Percentiles rank a stretch among this genome's conserved stretches.
Evolutionary conservation across 2,113 vertebrate genomes (phyloP).

Genomic region (Menidia beryllina): DNA sequence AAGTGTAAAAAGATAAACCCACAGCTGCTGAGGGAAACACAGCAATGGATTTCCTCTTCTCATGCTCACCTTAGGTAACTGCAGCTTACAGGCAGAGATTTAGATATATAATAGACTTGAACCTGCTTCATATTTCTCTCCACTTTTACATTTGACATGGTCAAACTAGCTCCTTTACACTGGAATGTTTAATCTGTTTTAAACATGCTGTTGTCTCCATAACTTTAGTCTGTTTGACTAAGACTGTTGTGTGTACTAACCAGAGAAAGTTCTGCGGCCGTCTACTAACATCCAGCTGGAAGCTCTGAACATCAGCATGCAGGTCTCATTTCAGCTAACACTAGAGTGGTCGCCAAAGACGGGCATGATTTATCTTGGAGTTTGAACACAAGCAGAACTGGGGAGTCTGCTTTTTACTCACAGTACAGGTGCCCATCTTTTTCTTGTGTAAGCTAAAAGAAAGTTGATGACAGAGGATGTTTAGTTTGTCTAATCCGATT

Average conservation of each 20-base stretch:
- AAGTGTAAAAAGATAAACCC: no score
- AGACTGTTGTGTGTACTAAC: no score
- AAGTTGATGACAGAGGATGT: no score
- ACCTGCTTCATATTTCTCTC: neutral
- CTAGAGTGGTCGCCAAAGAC: neutral
- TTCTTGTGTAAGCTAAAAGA: no score
- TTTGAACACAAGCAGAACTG: neutral
- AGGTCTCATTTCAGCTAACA: neutral
- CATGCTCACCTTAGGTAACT: neutral
- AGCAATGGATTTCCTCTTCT: neutral
- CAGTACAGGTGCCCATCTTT: no score
- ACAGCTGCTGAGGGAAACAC: no score
- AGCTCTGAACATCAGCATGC: neutral
- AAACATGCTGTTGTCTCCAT: no score
- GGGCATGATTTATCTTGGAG: no score
- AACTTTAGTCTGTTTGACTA: no score
- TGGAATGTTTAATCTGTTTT: neutral
- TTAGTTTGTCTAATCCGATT: no score
- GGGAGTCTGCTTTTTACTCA: no score
- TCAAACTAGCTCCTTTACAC: constrained; percentile 14
- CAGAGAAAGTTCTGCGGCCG: neutral
- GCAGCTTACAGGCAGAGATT: neutral
- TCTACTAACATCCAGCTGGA: neutral
- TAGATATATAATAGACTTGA: neutral
- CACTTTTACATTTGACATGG: neutral